Evolutionary conservation across 2,888 invertebrate species (phyloP).

Genomic region (Macropis europaea): DNA sequence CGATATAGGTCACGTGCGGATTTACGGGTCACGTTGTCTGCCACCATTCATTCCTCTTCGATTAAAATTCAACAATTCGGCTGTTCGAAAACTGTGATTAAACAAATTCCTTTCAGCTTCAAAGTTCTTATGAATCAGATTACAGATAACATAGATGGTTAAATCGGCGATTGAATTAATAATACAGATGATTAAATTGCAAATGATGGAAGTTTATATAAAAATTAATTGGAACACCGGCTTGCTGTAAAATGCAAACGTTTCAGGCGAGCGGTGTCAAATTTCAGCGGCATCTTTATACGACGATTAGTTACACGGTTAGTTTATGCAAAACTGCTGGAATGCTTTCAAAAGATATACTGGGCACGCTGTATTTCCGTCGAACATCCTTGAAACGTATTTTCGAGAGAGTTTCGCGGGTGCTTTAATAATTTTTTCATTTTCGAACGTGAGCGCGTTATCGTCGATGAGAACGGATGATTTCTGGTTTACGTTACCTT

Average conservation of each 20-base stretch:
- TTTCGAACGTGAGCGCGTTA: neutral
- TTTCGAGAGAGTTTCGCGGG: constrained; percentile 28
- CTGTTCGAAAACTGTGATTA: too few species aligned
- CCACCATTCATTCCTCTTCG: neutral
- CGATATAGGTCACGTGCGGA: constrained; percentile 70
- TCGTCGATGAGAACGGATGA: neutral
- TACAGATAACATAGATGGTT: too few species aligned
- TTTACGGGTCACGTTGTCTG: constrained; percentile 35
- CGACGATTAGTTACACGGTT: constrained; percentile 16
- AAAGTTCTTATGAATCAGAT: too few species aligned
- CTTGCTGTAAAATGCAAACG: too few species aligned
- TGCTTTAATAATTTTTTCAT: constrained; percentile 23
- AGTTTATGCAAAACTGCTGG: constrained; percentile 47
- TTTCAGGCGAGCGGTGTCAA: constrained; percentile 3
- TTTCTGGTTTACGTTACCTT: constrained; percentile 84
- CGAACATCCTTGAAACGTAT: constrained; percentile 54
- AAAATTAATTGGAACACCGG: too few species aligned
- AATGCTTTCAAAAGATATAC: constrained; percentile 56
- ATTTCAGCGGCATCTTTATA: constrained; percentile 23
- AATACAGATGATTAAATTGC: too few species aligned
- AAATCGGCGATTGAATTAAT: too few species aligned
- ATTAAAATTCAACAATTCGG: neutral
- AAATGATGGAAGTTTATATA: too few species aligned
- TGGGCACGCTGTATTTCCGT: constrained; percentile 53
- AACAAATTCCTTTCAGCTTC: too few species aligned